Base-by-base conservation (phyloP, 2,113 vertebrate genomes). In the Mellivora capensis region DNA sequence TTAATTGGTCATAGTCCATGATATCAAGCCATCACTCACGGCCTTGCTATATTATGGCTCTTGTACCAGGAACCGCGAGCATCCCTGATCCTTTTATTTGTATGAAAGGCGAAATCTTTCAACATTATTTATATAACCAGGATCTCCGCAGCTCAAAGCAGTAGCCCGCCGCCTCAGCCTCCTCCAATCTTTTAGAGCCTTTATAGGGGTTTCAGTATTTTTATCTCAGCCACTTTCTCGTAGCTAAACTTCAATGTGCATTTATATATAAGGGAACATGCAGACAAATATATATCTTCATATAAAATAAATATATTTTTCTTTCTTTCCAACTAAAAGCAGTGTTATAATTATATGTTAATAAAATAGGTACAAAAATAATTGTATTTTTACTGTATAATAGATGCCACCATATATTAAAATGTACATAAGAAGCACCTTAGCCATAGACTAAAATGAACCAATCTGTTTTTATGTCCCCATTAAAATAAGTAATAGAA, bases 41-140 rank as follows among this genome's bases (percentile, higher is more conserved):
- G 21, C 49, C 52, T 97, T 95, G 64, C 34, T 93, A 6, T 44
- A 31, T 84, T 81, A 95, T 42, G 14, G 27, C 42, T 96, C 13
- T 76, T 39, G 12, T 93, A 71, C 59, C 61, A 72, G 72, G 81
- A 94, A 79, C 27, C n/a, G 95, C 81, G 72, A 67, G 64, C 17
- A 83, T 90, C 91, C 94, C 18, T 47, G 57, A 92, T 94, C 64
- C 74, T 97, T 97, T 97, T 82, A 97, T 95, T 97, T 94, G 89
- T 95, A 42, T 77, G 91, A 97, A 97, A 95, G 71, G n/a, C 94
- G 91, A 97, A 72, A 31, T 74, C 85, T 98, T 97, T 97, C 91
- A 96, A 91, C 59, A 57, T 74, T 98, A 97, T 97, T 97, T 97
- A 96, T 97, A 92, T 90, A 97, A 82, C 88, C 85, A 42, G 21